Evolutionary conservation across 2,797 vertebrate species (phyloP).

Genomic region (Pipistrellus nathusii): DNA sequence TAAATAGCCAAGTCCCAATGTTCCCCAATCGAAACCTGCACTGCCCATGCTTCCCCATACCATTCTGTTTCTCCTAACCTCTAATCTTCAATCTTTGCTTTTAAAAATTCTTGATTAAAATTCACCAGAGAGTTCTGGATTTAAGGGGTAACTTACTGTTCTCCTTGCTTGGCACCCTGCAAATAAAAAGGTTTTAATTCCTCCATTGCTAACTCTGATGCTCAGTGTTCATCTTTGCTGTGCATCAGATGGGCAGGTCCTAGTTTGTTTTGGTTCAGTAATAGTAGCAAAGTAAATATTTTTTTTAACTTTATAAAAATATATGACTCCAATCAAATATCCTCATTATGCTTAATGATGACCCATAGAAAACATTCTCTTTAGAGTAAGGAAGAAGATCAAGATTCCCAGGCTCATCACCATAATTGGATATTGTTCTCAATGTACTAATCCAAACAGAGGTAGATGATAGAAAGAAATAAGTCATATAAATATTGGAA

Average conservation of each 20-base stretch:
- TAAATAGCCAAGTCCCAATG: background rate
- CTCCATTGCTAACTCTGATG: background rate
- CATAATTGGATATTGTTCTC: slow-evolving; percentile 6
- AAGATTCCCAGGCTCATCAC: background rate
- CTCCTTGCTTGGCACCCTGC: background rate
- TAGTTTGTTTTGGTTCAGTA: background rate
- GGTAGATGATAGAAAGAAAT: background rate
- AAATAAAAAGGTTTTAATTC: background rate
- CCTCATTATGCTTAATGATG: background rate
- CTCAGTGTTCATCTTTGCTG: background rate
- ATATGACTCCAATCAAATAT: background rate
- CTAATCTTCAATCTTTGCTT: background rate
- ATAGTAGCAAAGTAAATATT: background rate
- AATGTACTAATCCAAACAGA: background rate
- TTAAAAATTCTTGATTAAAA: background rate
- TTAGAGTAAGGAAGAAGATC: background rate
- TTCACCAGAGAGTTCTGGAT: background rate
- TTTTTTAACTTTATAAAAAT: background rate
- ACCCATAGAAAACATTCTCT: background rate
- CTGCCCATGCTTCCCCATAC: background rate
- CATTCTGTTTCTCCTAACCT: background rate
- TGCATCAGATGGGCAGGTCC: too few relatives aligned
- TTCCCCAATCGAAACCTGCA: background rate
- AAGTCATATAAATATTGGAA: background rate
- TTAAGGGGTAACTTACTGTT: background rate